Conservation (phyloP, 2,797 vertebrate species). For the Chrysocyon brachyurus region DNA sequence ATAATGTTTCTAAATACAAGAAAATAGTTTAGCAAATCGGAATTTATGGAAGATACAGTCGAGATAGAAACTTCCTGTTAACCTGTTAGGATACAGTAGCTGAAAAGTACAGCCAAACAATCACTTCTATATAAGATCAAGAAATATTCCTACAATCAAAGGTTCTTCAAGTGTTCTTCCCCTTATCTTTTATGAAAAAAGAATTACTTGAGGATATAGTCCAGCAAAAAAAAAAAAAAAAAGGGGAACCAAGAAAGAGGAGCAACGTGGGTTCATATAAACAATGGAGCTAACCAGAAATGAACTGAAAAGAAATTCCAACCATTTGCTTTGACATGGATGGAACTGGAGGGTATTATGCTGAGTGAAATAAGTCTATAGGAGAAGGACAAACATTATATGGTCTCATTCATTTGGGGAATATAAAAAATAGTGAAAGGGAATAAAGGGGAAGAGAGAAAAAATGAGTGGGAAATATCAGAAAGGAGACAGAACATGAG, state of each 20-base stretch:
- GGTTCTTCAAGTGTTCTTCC: background rate
- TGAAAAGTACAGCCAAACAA: background rate
- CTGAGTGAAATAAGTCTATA: too few species aligned
- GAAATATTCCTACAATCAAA: background rate
- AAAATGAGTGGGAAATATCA: too few species aligned
- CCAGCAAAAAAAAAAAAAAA: background rate
- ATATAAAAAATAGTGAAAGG: too few species aligned
- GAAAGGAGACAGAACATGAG: too few species aligned
- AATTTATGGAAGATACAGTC: background rate
- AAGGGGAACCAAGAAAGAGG: background rate
- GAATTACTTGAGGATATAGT: background rate
- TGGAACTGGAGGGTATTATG: too few species aligned
- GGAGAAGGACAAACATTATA: too few species aligned
- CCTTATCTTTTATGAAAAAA: background rate
- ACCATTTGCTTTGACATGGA: too few species aligned
- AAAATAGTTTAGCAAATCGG: background rate
- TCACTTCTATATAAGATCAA: background rate
- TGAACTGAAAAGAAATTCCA: conserved; percentile 12
- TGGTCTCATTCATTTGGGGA: too few species aligned
- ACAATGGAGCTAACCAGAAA: background rate
- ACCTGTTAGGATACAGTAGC: background rate
- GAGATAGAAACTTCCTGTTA: background rate
- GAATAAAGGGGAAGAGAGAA: too few species aligned
- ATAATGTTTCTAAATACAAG: background rate
- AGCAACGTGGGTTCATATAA: background rate